Conservation (phyloP, 2,113 vertebrate genomes). For the Ptilonorhynchus violaceus region DNA sequence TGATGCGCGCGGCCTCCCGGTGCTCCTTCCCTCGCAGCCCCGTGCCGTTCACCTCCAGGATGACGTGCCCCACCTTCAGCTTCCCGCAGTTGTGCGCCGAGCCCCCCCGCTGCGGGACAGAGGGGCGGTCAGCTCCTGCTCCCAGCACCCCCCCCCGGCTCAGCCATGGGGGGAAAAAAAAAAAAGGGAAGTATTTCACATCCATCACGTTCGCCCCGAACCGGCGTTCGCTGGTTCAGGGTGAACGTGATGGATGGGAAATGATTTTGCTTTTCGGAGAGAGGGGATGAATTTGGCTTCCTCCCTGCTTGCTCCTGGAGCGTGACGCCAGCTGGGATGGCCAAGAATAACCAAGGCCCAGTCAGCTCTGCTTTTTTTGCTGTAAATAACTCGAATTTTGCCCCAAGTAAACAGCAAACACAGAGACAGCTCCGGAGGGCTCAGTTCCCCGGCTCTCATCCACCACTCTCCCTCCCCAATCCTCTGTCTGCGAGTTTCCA, state of each 20-base stretch:
- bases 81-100: constrained; percentile 94
- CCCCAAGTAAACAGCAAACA: background rate
- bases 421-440: background rate
- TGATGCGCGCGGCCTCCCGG: constrained; percentile 89
- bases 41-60: constrained; percentile 91
- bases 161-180: background rate
- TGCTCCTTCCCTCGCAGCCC: constrained; percentile 89
- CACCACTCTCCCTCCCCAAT: background rate
- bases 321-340: rapidly evolving
- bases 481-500: background rate
- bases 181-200: rapidly evolving
- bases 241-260: background rate
- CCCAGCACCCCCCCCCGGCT: background rate
- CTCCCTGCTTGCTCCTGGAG: background rate
- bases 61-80: constrained; percentile 95
- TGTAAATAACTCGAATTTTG: constrained; percentile 4
- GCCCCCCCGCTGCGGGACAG: constrained; percentile 82
- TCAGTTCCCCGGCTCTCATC: background rate
- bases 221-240: background rate
- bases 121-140: background rate
- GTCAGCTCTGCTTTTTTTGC: background rate
- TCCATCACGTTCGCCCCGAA: background rate
- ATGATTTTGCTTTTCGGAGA: background rate
- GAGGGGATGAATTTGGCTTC: background rate
- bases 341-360: background rate